Evolutionary conservation across 2,113 vertebrate genomes (phyloP).

Genomic region (Formicarius rufipectus): DNA sequence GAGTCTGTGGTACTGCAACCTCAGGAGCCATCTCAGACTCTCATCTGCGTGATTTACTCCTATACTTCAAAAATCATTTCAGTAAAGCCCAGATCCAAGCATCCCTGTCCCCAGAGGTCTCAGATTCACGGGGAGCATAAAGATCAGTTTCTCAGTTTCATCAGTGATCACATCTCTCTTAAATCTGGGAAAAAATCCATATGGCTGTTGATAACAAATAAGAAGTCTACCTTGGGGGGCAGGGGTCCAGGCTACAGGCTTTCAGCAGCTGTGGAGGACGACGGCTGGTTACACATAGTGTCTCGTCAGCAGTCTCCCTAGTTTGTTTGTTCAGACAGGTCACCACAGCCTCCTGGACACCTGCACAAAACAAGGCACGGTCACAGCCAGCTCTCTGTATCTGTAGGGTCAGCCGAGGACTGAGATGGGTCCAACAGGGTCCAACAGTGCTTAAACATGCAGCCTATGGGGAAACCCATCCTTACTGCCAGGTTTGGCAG

Average conservation of each 20-base stretch:
- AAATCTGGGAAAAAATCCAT: background rate
- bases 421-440: background rate
- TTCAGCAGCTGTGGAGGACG: conserved; percentile 88
- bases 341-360: conserved; percentile 92
- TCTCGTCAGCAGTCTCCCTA: conserved; percentile 80
- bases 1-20: background rate
- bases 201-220: background rate
- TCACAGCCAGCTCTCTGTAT: conserved; percentile 12
- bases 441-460: background rate
- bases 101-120: background rate
- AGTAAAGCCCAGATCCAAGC: background rate
- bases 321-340: conserved; percentile 96
- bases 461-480: background rate
- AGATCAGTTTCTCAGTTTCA: conserved; percentile 50
- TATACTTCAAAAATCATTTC: background rate
- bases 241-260: conserved; percentile 86
- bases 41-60: background rate
- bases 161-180: background rate
- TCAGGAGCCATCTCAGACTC: background rate
- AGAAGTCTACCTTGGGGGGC: conserved; percentile 86
- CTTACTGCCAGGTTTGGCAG: background rate
- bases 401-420: background rate
- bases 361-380: conserved; percentile 70
- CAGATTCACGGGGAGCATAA: background rate
- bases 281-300: conserved; percentile 79